Base-by-base conservation (phyloP, 2,888 invertebrate species). In the Liodrosophila aerea region DNA sequence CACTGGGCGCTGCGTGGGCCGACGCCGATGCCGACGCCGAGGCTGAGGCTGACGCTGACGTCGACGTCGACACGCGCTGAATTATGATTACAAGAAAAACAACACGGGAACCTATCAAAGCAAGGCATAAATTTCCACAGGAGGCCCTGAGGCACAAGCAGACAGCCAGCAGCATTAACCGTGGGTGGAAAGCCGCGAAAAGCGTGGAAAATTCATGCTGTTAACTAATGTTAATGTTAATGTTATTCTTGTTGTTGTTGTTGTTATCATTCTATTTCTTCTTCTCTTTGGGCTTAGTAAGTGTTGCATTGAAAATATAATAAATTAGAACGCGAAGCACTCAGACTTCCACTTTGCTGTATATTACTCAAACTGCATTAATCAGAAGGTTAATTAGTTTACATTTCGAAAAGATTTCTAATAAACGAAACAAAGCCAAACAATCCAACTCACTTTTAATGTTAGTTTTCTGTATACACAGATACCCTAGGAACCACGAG, bases 61-160 rank as follows among this genome's bases (percentile, higher is more conserved):
- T 13, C 44, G 56, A 22, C 65, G 78, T 67, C 63, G 71, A 74
- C 74, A 80, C 66, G 74, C 71, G 54, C 51, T 83, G 72, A 78
- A 72, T 83, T 83, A 83, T 76, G 76, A 80, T 82, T 78, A 68
- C 73, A 69, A 51, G 63, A 41, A 47, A 34, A 61, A 62, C 39
- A 70, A 69, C 59, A 76, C 56, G 57, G 49, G 43, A 57, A 67
- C 56, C 61, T 54, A 73, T 78, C 68, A 78, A 85, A 84, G 69
- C 62, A 80, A 52, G 59, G 63, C 87, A 82, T 75, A 75, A 71
- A 83, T 84, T 76, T 68, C 43, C 16, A 41, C 36, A 40, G 58
- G 15, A 43, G 30, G 15, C 49, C 44, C 62, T 27, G n/a, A n/a
- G n/a, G n/a, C n/a, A n/a, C n/a, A n/a, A n/a, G 46, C 45, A 41